Base-by-base conservation (phyloP, 2,113 vertebrate genomes). In the Pungitius pungitius region DNA sequence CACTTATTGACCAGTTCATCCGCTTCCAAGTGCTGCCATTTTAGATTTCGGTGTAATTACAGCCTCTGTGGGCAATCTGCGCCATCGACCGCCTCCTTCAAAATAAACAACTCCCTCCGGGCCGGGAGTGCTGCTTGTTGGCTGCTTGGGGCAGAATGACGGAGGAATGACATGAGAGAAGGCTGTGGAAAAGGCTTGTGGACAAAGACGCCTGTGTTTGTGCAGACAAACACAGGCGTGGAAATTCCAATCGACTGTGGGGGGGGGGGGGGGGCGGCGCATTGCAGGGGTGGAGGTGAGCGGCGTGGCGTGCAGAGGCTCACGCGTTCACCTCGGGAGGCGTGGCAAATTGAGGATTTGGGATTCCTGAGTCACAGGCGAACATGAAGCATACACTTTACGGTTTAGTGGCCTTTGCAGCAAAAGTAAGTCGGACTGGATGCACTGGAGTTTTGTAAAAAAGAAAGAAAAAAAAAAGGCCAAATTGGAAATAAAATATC, bases 21-120 rank as follows among this genome's bases (percentile, higher is more conserved):
- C 81, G 77, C 20, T 6, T 80, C 78, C 85, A 90, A 84, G 22
- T 85, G 84, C 92, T 92, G 94, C 85, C 92, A 78, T 88, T 93
- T 89, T 77, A 87, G 92, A 93, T 94, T 94, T 87, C 83, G n/a
- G 85, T 92, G 93, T 94, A 95, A 95, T 94, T 94, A 94, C 85
- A 93, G 89, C 79, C 93, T 86, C 88, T 77, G 69, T 57, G 85
- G 92, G 69, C 78, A 83, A 85, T 83, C 87, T 88, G 90, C 88
- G 86, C 87, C 85, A 78, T 89, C 61, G 85, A 90, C 73, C 33
- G 80, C 68, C 78, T 85, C 71, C 75, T 70, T 82, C 71, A 85
- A 91, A 87, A 3, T 84, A 86, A 90, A 89, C 80, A 87, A 76
- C 71, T 88, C 86, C 86, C 85, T 81, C 56, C 65, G 62, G 86